A percentile compares a stretch with the other conserved stretches of the same genome.
phyloP scores from a whole-genome alignment of 2,888 invertebrate genomes.

The Acleris literana region DNA sequence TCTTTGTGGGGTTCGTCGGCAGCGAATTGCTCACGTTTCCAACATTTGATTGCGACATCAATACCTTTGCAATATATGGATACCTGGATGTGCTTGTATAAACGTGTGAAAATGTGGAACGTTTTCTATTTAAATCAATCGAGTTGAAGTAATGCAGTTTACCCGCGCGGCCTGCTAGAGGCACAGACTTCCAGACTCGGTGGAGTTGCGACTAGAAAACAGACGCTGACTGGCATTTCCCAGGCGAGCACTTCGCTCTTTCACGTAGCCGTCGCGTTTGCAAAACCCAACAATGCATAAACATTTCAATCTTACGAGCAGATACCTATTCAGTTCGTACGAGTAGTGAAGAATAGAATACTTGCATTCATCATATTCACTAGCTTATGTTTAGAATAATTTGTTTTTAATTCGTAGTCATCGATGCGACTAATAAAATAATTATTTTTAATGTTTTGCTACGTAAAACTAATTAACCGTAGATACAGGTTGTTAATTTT shows the following conservation, averaged over 20 bases:
- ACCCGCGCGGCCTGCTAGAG: conserved; percentile 46
- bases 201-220: conserved; percentile 67
- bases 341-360: neutral
- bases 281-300: conserved; percentile 80
- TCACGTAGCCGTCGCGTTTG: conserved; percentile 74
- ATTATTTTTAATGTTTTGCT: too few relatives aligned
- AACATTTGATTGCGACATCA: conserved; percentile 79
- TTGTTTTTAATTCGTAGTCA: too few relatives aligned
- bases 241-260: conserved; percentile 68
- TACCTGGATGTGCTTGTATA: neutral
- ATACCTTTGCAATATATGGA: conserved; percentile 53
- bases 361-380: neutral
- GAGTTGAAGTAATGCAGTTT: conserved; percentile 32
- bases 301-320: conserved; percentile 68
- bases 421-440: too few relatives aligned
- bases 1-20: conserved; percentile 79
- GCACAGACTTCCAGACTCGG: conserved; percentile 37
- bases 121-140: conserved; percentile 4
- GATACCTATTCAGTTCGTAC: conserved; percentile 1
- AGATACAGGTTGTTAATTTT: too few relatives aligned
- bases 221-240: conserved; percentile 79
- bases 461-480: too few relatives aligned
- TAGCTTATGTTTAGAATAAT: neutral
- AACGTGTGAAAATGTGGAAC: conserved; percentile 4
- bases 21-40: conserved; percentile 79